phyloP scores from a whole-genome alignment of 2,888 invertebrate species.

The Exephanes ischioxanthus region DNA sequence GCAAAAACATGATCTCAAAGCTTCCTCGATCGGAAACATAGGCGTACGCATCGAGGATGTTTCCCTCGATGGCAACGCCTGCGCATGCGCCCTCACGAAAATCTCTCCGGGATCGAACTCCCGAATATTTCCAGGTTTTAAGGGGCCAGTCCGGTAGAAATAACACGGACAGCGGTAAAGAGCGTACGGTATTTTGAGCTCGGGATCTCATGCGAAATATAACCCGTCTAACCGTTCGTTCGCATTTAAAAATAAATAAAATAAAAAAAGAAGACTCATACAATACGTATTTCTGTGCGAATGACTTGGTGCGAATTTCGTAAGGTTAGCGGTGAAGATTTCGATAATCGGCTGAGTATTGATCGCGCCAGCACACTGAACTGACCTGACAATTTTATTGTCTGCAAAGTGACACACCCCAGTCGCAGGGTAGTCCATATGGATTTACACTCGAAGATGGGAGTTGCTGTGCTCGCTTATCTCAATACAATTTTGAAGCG shows the following conservation, averaged over 20 bases:
- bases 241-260: neutral
- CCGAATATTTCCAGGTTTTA: conserved; percentile 29
- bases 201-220: neutral
- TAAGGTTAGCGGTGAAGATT: neutral
- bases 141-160: conserved; percentile 35
- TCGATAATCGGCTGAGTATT: neutral
- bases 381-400: neutral
- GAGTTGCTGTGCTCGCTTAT: conserved; percentile 68
- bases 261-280: neutral
- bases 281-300: neutral
- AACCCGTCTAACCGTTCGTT: neutral
- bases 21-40: conserved; percentile 3
- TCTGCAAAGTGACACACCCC: conserved; percentile 17
- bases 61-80: neutral
- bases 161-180: conserved; percentile 18
- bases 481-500: conserved; percentile 70
- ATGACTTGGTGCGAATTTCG: neutral
- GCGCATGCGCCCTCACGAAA: conserved; percentile 53
- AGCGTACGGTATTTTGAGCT: conserved; percentile 9
- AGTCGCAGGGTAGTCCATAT: conserved; percentile 40
- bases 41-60: conserved; percentile 49
- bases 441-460: conserved; percentile 74
- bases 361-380: neutral
- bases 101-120: neutral
- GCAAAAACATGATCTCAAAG: neutral